phyloP scores from a whole-genome alignment of 2,113 vertebrate species.

The Anoura caudifer region DNA sequence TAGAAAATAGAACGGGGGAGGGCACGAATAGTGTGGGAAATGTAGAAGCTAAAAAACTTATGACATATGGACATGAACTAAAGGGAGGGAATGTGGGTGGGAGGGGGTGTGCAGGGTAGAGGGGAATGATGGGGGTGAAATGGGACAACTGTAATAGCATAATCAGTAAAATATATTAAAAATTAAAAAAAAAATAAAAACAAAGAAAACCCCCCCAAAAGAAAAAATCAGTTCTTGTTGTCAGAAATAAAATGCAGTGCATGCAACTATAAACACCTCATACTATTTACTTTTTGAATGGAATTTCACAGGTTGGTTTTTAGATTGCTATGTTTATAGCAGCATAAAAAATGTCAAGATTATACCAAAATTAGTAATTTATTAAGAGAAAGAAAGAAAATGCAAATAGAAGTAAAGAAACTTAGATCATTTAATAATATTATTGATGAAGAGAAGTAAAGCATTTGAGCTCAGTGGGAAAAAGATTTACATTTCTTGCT shows the following conservation, averaged over 20 bases:
- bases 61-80: too few species aligned
- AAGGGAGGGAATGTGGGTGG: too few species aligned
- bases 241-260: background rate
- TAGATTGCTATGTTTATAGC: background rate
- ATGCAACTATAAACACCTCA: background rate
- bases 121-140: too few species aligned
- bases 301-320: background rate
- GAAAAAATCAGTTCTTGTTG: background rate
- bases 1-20: too few species aligned
- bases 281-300: background rate
- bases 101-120: too few species aligned
- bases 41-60: too few species aligned
- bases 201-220: background rate
- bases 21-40: too few species aligned
- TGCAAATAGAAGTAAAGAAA: background rate
- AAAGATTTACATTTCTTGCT: background rate
- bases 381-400: slow-evolving; percentile 4
- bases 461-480: background rate
- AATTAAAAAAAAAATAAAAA: background rate
- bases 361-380: background rate
- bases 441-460: background rate
- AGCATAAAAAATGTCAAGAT: background rate
- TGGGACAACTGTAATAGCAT: too few species aligned
- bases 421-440: background rate
- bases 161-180: too few species aligned